Evolutionary conservation across 2,888 invertebrate species (phyloP), one percentile per base, ranked within the genome.

Genomic region (Osmoderma eremita): DNA sequence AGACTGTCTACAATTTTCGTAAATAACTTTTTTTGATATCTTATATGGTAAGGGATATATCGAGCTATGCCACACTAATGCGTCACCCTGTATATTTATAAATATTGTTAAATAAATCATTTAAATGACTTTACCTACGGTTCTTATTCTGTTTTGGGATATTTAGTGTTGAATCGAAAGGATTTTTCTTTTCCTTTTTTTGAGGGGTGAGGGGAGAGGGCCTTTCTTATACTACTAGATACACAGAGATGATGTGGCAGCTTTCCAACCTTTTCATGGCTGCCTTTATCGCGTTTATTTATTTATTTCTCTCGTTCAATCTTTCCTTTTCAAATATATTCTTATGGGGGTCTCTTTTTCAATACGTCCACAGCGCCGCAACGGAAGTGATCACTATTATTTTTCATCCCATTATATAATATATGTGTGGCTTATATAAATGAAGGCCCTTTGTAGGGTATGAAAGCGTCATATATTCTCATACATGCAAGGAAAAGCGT

Each of bases 301-400:
- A 53, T 53, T 53, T 53, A 53, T 53, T 53, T 53, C 30, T 36
- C 53, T 30, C 53, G 30, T 53, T 53, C 53, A 53, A 53, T 38
- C 53, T 53, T 53, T 53, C 18, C 53, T 53, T 53, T 53, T 53
- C 38, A 53, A 53, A 53, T 53, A 53, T 38, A 53, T 53, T 53
- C 53, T 53, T 50, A 24, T 24, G 24, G 24, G 24, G n/a, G n/a
- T 30, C 53, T 53, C 17, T 18, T 20, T 53, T 53, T 38, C 36
- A 38, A 53, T 30, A 30, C 30, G 30, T n/a, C n/a, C n/a, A n/a
- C n/a, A n/a, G n/a, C 30, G 10, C 53, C 13, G 22, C 36, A 38
- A 38, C 36, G 53, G 53, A 53, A 36, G 36, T 53, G 53, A 53
- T 53, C 53, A 53, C 53, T 53, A 53, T 53, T 53, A 53, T 53